These are phyloP conservation scores for Nicator chloris DNA, from an alignment of 2,113 vertebrate species.

Conservation along the genomic window DNA sequence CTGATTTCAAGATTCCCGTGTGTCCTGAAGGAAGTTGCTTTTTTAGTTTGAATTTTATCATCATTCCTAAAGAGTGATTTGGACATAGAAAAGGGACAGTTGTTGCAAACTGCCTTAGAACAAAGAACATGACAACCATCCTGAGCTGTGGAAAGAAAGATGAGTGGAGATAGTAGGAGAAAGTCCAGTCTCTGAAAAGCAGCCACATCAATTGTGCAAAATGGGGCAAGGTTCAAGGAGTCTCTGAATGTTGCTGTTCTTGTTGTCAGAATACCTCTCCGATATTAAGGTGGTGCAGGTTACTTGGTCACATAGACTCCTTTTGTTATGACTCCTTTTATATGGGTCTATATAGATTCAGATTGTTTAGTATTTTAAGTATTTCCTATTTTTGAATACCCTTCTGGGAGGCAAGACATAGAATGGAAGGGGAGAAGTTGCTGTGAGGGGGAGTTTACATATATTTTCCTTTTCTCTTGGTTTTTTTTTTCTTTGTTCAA, in stretches of 20 bases:
- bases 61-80: neutral
- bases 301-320: neutral
- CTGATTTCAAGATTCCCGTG: neutral
- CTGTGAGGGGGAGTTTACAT: accelerated
- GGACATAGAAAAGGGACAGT: neutral
- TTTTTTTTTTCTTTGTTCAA: neutral
- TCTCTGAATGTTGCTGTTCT: neutral
- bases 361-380: neutral
- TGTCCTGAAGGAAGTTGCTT: neutral
- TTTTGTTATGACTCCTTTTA: neutral
- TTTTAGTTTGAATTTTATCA: neutral
- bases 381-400: neutral
- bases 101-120: neutral
- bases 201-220: neutral
- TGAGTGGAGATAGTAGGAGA: neutral
- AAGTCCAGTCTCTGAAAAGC: neutral
- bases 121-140: neutral
- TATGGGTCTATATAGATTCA: neutral
- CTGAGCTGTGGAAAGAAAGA: neutral
- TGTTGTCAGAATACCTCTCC: neutral
- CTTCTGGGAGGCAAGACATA: neutral
- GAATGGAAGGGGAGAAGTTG: neutral
- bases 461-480: neutral
- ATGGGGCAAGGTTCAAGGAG: neutral
- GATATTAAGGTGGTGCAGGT: neutral